Percentiles rank a stretch among this genome's conserved stretches.
Evolutionary conservation across 2,888 invertebrate genomes (phyloP).

Genomic region (Scaptodrosophila latifasciaeformis): DNA sequence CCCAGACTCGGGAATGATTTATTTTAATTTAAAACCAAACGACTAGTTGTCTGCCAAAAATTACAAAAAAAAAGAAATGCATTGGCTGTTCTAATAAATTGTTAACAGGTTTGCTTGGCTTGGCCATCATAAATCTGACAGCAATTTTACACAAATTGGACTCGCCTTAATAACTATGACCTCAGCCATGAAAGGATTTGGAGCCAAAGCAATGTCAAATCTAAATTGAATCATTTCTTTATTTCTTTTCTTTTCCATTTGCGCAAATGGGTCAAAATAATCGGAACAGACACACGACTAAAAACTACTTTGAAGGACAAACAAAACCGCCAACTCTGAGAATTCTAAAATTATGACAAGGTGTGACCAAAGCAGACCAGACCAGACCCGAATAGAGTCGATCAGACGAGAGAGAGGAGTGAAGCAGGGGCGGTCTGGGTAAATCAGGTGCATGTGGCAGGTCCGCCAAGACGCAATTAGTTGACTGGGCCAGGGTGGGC

Average conservation of each 20-base stretch:
- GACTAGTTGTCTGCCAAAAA: too few relatives aligned
- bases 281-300: conserved; percentile 54
- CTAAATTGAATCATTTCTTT: conserved; percentile 44
- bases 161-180: conserved; percentile 64
- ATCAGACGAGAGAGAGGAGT: too few relatives aligned
- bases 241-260: conserved; percentile 39
- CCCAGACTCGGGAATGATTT: too few relatives aligned
- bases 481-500: conserved; percentile 10
- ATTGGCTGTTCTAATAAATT: conserved; percentile 31
- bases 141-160: conserved; percentile 56
- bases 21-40: too few relatives aligned
- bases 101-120: conserved; percentile 55
- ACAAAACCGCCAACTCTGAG: conserved; percentile 17
- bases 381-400: too few relatives aligned
- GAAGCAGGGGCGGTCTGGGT: not conserved
- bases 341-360: conserved; percentile 42
- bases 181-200: conserved; percentile 69
- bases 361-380: conserved; percentile 42
- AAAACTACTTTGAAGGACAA: conserved; percentile 56
- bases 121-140: conserved; percentile 27
- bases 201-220: conserved; percentile 40
- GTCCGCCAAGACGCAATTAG: conserved; percentile 40
- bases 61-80: too few relatives aligned
- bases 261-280: conserved; percentile 52
- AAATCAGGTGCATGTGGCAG: conserved; percentile 22